Evolutionary conservation across 92 coral and sea anemone genomes (phyloP), one percentile per base, ranked within the genome.

Genomic region (Zoanthus gigantus): DNA sequence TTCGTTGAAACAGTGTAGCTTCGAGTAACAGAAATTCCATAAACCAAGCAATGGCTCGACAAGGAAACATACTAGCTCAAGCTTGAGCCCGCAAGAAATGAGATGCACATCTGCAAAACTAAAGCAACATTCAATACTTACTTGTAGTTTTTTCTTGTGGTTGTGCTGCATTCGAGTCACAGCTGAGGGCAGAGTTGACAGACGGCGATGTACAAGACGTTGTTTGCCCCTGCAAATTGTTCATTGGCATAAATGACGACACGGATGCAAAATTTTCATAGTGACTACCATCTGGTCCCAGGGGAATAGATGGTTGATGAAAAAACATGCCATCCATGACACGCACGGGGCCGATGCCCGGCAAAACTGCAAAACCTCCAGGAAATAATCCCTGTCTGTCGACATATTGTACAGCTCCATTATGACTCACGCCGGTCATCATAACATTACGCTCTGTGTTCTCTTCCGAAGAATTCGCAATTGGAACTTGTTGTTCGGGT

Each of bases 401-500:
- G 58, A 89, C 91, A 90, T 73, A 97, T 52, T 93, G 99, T 6
- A 93, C 81, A 4, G 89, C 91, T 15, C 86, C 87, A 15, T 87
- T 77, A 17, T 78, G 93, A 1, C 88, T 76, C 61, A 54, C 81
- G 29, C 78, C 82, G 31, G 82, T 46, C 29, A 91, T 52, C 71
- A 80, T 68, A 66, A 57, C 71, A 44, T 87, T 89, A 30, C 92
- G 93, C 52, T 95, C 96, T 11, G 76, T 77, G 4, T 90, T 17
- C 83, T 93, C 93, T 5, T 87, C 91, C n/a, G 92, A 81, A 83
- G 93, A 93, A 86, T 89, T 88, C 15, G 95, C 95, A 9, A 92
- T 95, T 15, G 98, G 98, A n/a, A 95, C 98, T 82, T 95, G 98
- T 72, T 95, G 98, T 57, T 95, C 98, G 2, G 92, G 96, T 58